Evolutionary conservation across 2,113 vertebrate species (phyloP), one percentile per base, ranked within the genome.

Genomic region (Polypterus bichir): DNA sequence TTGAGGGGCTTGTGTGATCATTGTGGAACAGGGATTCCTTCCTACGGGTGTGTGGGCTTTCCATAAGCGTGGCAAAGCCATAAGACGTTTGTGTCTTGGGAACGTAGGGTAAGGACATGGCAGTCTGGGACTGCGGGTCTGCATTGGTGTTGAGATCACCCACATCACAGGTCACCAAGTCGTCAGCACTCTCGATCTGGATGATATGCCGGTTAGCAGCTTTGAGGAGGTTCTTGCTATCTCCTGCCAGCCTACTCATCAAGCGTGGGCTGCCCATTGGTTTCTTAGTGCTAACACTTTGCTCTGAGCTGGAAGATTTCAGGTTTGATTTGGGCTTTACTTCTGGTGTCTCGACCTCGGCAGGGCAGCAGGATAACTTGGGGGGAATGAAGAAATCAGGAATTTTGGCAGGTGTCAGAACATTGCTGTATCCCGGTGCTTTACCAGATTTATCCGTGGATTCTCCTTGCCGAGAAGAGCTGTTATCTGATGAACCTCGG

Each of bases 311-410:
- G 0, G 90, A 88, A 0, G 86, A 73, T 0, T 87, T 85, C 55
- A 81, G 59, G 5, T 65, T n/a, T 0, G 88, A 75, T 3, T 77
- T 88, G 5, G 83, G 57, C 9, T 82, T 80, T 5, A 67, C 62
- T 0, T 84, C 84, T 0, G 72, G 67, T 0, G 73, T 67, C 9
- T 93, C 91, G 0, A 73, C 78, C 64, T 97, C 94, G 0, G 88
- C 60, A 0, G 92, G 84, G 0, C 71, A 81, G 4, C 82, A 81
- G 4, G 86, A 83, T 46, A 98, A 83, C 74, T 94, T 97, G 1
- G 93, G 95, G 0, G 95, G 95, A 67, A 97, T 98, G 71, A 97
- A 98, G 66, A 98, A 97, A 73, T 97, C 94, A 0, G 95, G 95
- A 76, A 97, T 98, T 72, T 97, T 97, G 77, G 97, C 95, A 0